Percentiles rank a stretch among this genome's conserved stretches.
These are phyloP conservation scores for Chloropsis cyanopogon DNA, from an alignment of 2,113 vertebrate genomes.

Conservation along the genomic window DNA sequence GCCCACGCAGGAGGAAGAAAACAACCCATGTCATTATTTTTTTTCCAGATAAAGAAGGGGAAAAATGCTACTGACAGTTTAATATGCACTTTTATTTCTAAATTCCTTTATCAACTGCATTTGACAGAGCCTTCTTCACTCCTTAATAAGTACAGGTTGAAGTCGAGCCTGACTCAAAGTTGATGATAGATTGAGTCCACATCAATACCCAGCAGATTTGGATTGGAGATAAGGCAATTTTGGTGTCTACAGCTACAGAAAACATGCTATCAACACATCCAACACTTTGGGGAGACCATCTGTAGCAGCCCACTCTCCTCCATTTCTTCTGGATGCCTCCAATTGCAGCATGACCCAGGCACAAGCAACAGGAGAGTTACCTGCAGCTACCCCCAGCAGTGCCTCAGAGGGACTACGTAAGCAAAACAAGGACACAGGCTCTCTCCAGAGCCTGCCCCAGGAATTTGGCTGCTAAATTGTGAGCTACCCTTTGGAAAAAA, in stretches of 20 bases:
- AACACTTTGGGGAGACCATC: background rate
- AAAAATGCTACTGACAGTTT: background rate
- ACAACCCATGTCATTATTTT: background rate
- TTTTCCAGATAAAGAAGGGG: background rate
- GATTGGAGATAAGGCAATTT: background rate
- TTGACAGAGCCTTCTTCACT: background rate
- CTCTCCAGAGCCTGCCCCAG: background rate
- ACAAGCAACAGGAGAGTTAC: background rate
- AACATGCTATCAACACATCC: background rate
- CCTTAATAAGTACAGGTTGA: background rate
- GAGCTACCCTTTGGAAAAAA: background rate
- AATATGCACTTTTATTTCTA: background rate
- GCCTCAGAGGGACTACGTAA: rapidly evolving
- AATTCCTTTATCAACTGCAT: background rate
- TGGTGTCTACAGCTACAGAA: background rate
- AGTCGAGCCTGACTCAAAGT: background rate
- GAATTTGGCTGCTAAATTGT: background rate
- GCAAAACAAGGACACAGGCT: background rate
- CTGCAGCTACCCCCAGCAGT: background rate
- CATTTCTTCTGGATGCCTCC: background rate
- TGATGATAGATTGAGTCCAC: background rate
- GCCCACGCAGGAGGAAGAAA: background rate
- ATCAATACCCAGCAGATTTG: background rate
- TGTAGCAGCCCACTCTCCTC: background rate
- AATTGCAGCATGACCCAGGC: background rate